phyloP scores from a whole-genome alignment of 2,797 vertebrate species.

The Cephalopachus bancanus region DNA sequence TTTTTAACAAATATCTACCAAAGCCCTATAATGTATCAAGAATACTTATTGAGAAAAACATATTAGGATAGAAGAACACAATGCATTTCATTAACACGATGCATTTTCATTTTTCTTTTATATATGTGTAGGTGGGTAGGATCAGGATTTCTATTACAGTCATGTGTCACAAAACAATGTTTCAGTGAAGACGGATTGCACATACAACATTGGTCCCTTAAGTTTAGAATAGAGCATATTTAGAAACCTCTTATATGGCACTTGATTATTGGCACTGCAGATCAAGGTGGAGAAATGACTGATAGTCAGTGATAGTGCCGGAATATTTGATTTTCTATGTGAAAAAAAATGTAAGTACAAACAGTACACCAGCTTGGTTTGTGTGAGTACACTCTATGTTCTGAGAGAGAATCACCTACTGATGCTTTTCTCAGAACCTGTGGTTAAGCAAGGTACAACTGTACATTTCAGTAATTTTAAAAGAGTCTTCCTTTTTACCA shows the following conservation, averaged over 20 bases:
- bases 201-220: not conserved
- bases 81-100: not conserved
- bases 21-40: constrained; percentile 11
- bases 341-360: not conserved
- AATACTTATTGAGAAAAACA: constrained; percentile 34
- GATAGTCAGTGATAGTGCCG: not conserved
- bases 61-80: not conserved
- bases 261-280: not conserved
- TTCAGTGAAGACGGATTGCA: not conserved
- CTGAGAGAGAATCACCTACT: not conserved
- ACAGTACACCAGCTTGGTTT: not conserved
- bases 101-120: not conserved
- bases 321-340: not conserved
- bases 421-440: not conserved
- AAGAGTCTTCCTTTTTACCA: constrained; percentile 37
- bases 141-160: constrained; percentile 26
- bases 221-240: not conserved
- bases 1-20: constrained; percentile 59
- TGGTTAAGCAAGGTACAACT: not conserved
- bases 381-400: not conserved
- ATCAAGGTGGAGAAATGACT: not conserved
- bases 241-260: not conserved
- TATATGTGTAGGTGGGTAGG: not conserved
- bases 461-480: constrained; percentile 69
- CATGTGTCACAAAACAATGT: not conserved